phyloP scores from a whole-genome alignment of 2,888 invertebrate species.

The Odontocolon sp. region DNA sequence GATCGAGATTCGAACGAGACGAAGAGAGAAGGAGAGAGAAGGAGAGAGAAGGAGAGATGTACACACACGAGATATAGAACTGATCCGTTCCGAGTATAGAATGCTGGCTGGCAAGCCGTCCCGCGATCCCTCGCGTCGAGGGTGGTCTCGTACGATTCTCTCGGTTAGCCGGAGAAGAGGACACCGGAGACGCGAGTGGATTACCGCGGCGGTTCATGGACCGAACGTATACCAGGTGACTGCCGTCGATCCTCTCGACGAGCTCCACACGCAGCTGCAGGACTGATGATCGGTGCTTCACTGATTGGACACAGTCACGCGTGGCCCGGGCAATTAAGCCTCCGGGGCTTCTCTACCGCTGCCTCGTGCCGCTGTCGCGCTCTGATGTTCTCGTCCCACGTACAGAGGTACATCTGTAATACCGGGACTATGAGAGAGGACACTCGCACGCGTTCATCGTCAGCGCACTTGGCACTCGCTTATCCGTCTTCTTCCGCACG shows the following conservation, averaged over 20 bases:
- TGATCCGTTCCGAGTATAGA: too few species aligned
- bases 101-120: too few species aligned
- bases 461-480: too few species aligned
- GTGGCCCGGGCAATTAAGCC: slow-evolving; percentile 65
- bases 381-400: slow-evolving; percentile 21
- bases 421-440: not conserved
- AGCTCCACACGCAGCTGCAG: slow-evolving; percentile 34
- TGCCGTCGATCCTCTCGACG: slow-evolving; percentile 18
- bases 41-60: slow-evolving; percentile 16
- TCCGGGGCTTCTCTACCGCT: slow-evolving; percentile 41
- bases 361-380: too few species aligned
- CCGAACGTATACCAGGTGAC: slow-evolving; percentile 32
- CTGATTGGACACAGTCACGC: slow-evolving; percentile 67
- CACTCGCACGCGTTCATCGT: not conserved
- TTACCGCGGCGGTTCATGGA: slow-evolving; percentile 51
- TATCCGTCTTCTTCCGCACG: not conserved
- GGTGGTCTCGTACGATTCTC: too few species aligned
- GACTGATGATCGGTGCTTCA: slow-evolving; percentile 58
- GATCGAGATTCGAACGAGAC: slow-evolving; percentile 12
- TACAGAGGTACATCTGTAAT: slow-evolving; percentile 14
- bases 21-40: not conserved
- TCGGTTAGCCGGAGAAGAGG: too few species aligned
- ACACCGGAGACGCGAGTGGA: slow-evolving; percentile 37
- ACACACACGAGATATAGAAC: too few species aligned
- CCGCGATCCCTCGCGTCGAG: too few species aligned